Percentiles rank a stretch among this genome's conserved stretches.
phyloP scores from a whole-genome alignment of 2,888 invertebrate genomes.

The Limnephilus marmoratus region DNA sequence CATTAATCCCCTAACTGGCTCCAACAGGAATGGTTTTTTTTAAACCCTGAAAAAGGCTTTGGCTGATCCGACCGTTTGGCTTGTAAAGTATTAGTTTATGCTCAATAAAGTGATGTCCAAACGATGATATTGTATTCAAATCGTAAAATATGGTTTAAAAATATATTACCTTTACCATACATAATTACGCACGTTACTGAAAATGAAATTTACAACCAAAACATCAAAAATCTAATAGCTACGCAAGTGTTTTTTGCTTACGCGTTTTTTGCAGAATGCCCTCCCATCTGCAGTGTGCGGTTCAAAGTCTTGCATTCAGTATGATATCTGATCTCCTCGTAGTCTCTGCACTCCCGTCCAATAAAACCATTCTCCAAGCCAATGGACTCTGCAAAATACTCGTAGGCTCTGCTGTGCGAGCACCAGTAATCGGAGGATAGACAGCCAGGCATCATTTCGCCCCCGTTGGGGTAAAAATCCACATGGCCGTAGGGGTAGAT shows the following conservation, averaged over 20 bases:
- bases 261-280: not conserved
- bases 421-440: conserved; percentile 53
- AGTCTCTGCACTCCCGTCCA: conserved; percentile 70
- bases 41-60: too few relatives aligned
- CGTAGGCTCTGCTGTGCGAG: conserved; percentile 44
- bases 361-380: conserved; percentile 69
- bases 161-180: too few relatives aligned
- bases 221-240: too few relatives aligned
- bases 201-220: too few relatives aligned
- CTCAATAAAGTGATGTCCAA: too few relatives aligned
- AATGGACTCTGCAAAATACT: conserved; percentile 63
- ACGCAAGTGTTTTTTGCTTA: not conserved
- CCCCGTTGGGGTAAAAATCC: conserved; percentile 73
- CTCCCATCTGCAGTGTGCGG: not conserved
- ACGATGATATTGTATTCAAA: too few relatives aligned
- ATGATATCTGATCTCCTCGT: conserved; percentile 69
- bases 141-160: too few relatives aligned
- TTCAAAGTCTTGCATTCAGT: not conserved
- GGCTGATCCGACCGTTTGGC: too few relatives aligned
- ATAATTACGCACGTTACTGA: too few relatives aligned
- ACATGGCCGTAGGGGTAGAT: conserved; percentile 69
- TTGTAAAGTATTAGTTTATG: too few relatives aligned
- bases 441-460: conserved; percentile 72
- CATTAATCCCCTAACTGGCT: too few relatives aligned
- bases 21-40: too few relatives aligned